A percentile compares a stretch with the other conserved stretches of the same genome.
Evolutionary conservation across 2,888 invertebrate genomes (phyloP).

Genomic region (Schrankia costaestrigalis): DNA sequence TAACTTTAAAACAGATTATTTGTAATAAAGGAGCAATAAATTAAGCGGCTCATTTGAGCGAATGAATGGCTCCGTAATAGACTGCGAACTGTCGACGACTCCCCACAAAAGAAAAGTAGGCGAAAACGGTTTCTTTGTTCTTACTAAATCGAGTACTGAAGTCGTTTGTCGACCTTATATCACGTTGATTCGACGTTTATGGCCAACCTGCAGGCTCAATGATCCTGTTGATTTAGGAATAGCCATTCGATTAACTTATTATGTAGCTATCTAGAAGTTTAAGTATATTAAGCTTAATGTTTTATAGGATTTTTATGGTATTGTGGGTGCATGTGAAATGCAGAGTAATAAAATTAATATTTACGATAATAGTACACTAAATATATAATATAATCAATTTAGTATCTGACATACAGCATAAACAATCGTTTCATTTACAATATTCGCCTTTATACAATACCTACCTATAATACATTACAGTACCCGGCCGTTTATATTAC

Average conservation of each 20-base stretch:
- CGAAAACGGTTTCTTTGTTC: slow-evolving; percentile 70
- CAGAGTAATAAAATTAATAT: too few relatives aligned
- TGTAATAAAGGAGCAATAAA: slow-evolving; percentile 65
- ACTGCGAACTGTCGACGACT: slow-evolving; percentile 66
- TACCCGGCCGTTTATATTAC: too few relatives aligned
- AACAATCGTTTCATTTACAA: too few relatives aligned
- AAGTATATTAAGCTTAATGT: slow-evolving; percentile 20
- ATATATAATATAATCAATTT: too few relatives aligned
- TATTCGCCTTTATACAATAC: too few relatives aligned
- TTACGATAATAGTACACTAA: too few relatives aligned
- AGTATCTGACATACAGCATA: too few relatives aligned
- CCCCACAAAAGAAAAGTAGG: slow-evolving; percentile 72
- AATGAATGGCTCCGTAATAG: slow-evolving; percentile 72
- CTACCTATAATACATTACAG: too few relatives aligned
- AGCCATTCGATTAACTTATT: slow-evolving; percentile 36
- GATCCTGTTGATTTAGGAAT: slow-evolving; percentile 55
- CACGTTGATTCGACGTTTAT: slow-evolving; percentile 77
- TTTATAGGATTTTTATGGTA: slow-evolving; percentile 17
- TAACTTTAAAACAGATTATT: slow-evolving; percentile 54
- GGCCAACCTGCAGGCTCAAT: slow-evolving; percentile 54
- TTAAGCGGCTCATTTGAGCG: slow-evolving; percentile 73
- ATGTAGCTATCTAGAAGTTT: slow-evolving; percentile 20
- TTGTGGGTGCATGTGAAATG: too few relatives aligned
- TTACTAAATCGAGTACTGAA: slow-evolving; percentile 71
- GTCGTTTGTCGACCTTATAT: slow-evolving; percentile 75